Base-by-base conservation (phyloP, 2,113 vertebrate genomes). In the Tinamus guttatus region DNA sequence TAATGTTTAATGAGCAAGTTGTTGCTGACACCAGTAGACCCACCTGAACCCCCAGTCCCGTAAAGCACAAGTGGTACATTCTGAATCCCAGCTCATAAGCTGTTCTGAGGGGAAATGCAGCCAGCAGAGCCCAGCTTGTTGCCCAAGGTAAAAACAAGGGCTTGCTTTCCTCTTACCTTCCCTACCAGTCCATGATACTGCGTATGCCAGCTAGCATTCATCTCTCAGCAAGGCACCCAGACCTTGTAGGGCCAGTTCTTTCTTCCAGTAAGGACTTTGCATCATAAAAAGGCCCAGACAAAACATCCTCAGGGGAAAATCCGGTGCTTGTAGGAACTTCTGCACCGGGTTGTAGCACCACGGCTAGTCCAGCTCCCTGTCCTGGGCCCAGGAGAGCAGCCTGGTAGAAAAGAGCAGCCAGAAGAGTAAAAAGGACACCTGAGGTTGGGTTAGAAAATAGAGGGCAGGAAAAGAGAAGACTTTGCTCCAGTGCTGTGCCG, bases 171-270 rank as follows among this genome's bases (percentile, higher is more conserved):
- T 85, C 52, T 79, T 71, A 22, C 58, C 93, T 96, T 68, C 40
- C 73, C 59, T 34, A 81, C 13, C 25, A 63, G 12, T 78, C 32
- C 18, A 90, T 51, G 32, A 38, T 85, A n/a, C 77, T 81, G 38
- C 25, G 13, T 65, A 64, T 90, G 43, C 60, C 71, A 85, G 43
- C 43, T 52, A 64, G n/a, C 70, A 78, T 56, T 93, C 64, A 27
- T 80, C 45, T 74, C 51, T 95, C 82, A 75, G 38, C 40, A 38
- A 68, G 76, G 52, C 71, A 73, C 59, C 34, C 85, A 78, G 83
- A 90, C 63, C 73, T 83, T 69, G 79, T 63, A 92, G 80, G 80
- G 64, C 81, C 75, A 94, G 75, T 94, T 96, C 34, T 94, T 90
- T 95, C 74, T 92, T 84, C 40, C 58, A 85, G 40, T 79, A 87